Percentiles rank a stretch among this genome's conserved stretches.
These are phyloP conservation scores for Ferrisia virgata DNA, from an alignment of 2,888 invertebrate genomes.

Conservation along the genomic window DNA sequence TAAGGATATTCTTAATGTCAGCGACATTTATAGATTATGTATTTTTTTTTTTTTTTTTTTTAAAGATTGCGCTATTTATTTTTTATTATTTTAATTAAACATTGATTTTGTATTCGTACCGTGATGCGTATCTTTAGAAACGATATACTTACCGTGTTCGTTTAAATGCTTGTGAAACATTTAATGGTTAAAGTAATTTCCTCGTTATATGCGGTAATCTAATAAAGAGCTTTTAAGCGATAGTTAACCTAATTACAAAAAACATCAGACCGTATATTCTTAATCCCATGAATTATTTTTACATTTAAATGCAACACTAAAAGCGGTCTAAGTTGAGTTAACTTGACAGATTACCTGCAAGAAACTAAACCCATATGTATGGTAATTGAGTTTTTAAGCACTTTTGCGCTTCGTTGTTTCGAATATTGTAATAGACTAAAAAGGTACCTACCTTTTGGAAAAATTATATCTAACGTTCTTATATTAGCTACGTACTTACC, in stretches of 20 bases:
- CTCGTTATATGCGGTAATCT: not conserved
- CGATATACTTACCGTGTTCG: not conserved
- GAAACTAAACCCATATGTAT: not conserved
- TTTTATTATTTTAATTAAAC: not conserved
- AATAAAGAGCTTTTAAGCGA: constrained; percentile 4
- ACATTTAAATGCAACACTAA: constrained; percentile 4
- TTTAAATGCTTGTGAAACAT: not conserved
- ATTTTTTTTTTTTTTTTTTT: not conserved
- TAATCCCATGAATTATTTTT: constrained; percentile 1
- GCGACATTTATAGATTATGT: not conserved
- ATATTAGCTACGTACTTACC: not conserved
- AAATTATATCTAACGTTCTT: not conserved
- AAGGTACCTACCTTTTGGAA: not conserved
- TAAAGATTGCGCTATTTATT: not conserved
- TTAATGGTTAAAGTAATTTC: constrained; percentile 11
- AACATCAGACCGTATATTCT: constrained; percentile 14
- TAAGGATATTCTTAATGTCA: too few species aligned
- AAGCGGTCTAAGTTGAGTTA: not conserved
- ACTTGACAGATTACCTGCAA: constrained; percentile 7
- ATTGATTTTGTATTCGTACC: not conserved
- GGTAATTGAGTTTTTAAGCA: not conserved
- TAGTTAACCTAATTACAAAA: constrained; percentile 3
- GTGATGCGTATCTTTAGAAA: not conserved
- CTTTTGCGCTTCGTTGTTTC: not conserved
- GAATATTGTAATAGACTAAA: not conserved